Evolutionary conservation across 2,113 vertebrate species (phyloP).

Genomic region (Mustela lutreola): DNA sequence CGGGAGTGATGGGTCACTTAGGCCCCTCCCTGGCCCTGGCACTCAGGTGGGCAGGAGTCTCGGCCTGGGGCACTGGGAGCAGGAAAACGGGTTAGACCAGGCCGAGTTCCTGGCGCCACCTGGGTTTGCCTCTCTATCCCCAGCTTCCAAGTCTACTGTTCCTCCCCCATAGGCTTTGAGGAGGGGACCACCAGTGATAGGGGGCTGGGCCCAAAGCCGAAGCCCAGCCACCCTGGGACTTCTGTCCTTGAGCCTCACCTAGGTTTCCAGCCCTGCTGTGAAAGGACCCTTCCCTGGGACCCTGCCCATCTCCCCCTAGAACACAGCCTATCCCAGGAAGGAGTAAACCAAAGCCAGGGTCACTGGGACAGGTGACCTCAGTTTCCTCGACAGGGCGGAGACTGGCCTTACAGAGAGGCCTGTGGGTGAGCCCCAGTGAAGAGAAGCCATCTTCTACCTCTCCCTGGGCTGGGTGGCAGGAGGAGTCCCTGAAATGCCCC

Average conservation of each 20-base stretch:
- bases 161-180: conserved; percentile 33
- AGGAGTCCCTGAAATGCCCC: neutral
- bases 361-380: conserved; percentile 1
- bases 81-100: conserved; percentile 82
- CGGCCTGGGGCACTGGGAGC: conserved; percentile 73
- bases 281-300: neutral
- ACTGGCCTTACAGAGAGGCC: neutral
- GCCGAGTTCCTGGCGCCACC: conserved; percentile 70
- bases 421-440: neutral
- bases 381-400: neutral
- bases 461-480: neutral
- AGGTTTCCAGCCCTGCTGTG: neutral
- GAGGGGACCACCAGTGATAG: neutral
- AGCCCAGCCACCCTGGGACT: neutral
- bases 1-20: conserved; percentile 81
- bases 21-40: conserved; percentile 80
- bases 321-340: conserved; percentile 14
- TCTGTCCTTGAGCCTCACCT: neutral
- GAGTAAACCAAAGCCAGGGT: neutral
- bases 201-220: neutral
- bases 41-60: conserved; percentile 82
- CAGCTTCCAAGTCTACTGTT: neutral
- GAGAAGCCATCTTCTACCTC: neutral
- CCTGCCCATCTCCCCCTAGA: neutral
- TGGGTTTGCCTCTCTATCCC: conserved; percentile 24